These are phyloP conservation scores for Anthoscopus minutus DNA, from an alignment of 2,113 vertebrate genomes.

Conservation along the genomic window DNA sequence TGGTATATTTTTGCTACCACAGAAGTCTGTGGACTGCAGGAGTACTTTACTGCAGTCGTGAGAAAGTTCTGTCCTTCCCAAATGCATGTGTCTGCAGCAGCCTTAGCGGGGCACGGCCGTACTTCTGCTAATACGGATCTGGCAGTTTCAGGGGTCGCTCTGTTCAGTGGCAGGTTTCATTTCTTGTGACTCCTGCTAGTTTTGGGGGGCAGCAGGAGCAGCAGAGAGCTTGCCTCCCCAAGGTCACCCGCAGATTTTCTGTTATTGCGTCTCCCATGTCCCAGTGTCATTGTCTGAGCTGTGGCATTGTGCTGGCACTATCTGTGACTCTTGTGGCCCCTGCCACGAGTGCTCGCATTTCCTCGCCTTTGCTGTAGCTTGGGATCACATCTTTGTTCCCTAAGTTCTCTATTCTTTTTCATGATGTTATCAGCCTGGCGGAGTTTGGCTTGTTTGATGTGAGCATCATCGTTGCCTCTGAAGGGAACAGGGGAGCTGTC, in stretches of 20 bases:
- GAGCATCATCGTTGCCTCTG: neutral
- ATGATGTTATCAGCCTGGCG: neutral
- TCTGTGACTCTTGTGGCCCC: neutral
- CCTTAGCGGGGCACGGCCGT: fast-evolving
- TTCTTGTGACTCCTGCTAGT: neutral
- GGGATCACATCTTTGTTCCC: neutral
- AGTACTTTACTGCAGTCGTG: neutral
- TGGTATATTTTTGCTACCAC: neutral
- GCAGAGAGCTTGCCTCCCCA: neutral
- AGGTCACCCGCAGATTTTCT: neutral
- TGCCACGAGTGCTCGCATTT: neutral
- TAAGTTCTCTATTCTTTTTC: neutral
- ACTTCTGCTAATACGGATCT: neutral
- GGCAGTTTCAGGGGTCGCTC: neutral
- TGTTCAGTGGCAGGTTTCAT: neutral
- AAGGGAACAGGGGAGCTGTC: fast-evolving
- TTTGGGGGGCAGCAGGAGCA: neutral
- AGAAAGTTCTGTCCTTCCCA: neutral
- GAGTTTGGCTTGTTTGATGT: neutral
- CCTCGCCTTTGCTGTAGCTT: neutral
- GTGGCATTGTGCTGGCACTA: neutral
- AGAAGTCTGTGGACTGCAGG: neutral
- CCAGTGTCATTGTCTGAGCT: neutral
- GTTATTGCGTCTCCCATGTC: neutral
- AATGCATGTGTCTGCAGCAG: neutral